Evolutionary conservation across 2,888 invertebrate genomes (phyloP).

Genomic region (Brachyptera risi): DNA sequence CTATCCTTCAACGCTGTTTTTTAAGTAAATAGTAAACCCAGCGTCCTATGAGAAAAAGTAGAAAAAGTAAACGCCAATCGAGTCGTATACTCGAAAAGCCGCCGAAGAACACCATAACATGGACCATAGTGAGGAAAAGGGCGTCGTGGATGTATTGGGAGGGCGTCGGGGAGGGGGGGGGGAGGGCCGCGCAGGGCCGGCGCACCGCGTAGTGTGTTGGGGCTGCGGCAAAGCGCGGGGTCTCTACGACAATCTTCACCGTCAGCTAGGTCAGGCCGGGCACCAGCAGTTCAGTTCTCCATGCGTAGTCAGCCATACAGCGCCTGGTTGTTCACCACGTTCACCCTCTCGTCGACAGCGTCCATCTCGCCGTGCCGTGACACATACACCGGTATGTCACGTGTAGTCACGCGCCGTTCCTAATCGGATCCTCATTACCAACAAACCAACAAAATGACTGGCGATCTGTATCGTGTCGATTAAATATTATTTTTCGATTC

Average conservation of each 20-base stretch:
- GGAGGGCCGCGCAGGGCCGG: slow-evolving; percentile 13
- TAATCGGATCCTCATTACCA: too few species aligned
- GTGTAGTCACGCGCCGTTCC: slow-evolving; percentile 39
- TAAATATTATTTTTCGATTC: not conserved
- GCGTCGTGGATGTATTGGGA: not conserved
- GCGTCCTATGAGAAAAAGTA: too few species aligned
- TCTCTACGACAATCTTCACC: slow-evolving; percentile 20
- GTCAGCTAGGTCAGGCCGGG: slow-evolving; percentile 27
- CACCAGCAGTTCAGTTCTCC: too few species aligned
- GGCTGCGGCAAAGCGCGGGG: slow-evolving; percentile 28
- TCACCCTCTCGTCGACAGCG: slow-evolving; percentile 18
- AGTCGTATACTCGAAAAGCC: too few species aligned
- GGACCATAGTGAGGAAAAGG: too few species aligned
- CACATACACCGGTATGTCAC: slow-evolving; percentile 35
- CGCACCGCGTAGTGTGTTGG: slow-evolving; percentile 20
- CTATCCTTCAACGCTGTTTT: too few species aligned
- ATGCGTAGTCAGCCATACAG: too few species aligned
- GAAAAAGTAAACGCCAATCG: too few species aligned
- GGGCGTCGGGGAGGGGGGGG: slow-evolving; percentile 9
- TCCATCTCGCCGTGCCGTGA: slow-evolving; percentile 23
- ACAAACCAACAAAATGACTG: too few species aligned
- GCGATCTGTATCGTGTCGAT: too few species aligned
- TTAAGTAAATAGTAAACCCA: too few species aligned
- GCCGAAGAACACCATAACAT: too few species aligned
- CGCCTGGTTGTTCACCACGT: slow-evolving; percentile 4